A percentile compares a stretch with the other conserved stretches of the same genome.
phyloP scores from a whole-genome alignment of 2,113 vertebrate genomes.

The Pseudorhombus dupliciocellatus region DNA sequence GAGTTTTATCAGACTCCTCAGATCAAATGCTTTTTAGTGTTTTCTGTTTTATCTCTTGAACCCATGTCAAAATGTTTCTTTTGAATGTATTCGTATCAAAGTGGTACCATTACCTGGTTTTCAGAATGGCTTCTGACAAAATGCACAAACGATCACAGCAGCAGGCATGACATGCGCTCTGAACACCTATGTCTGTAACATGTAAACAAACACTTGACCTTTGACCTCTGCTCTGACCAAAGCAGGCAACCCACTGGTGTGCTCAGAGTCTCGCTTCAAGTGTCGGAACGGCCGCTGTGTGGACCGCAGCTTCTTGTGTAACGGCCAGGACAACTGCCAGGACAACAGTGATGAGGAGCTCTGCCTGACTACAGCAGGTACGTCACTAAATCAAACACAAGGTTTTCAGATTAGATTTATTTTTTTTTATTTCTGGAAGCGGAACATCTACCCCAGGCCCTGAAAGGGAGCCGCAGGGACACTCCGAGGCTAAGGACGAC shows the following conservation, averaged over 20 bases:
- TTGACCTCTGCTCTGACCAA: constrained; percentile 46
- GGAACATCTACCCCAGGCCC: neutral
- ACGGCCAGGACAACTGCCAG: constrained; percentile 94
- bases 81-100: constrained; percentile 1
- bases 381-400: neutral
- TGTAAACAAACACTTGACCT: constrained; percentile 2
- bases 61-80: neutral
- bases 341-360: constrained; percentile 97
- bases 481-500: neutral
- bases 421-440: neutral
- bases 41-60: constrained; percentile 10
- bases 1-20: neutral
- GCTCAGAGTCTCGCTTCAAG: constrained; percentile 93
- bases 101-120: neutral
- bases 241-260: constrained; percentile 94
- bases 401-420: neutral
- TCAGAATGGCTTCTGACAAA: constrained; percentile 4
- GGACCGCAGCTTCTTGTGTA: constrained; percentile 96
- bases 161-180: neutral
- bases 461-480: neutral
- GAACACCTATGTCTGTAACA: neutral
- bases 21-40: constrained; percentile 22
- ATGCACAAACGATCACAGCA: neutral
- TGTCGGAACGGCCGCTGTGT: constrained; percentile 95
- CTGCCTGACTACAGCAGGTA: constrained; percentile 93